phyloP scores from a whole-genome alignment of 2,888 invertebrate species.

The Sphinx pinastri region DNA sequence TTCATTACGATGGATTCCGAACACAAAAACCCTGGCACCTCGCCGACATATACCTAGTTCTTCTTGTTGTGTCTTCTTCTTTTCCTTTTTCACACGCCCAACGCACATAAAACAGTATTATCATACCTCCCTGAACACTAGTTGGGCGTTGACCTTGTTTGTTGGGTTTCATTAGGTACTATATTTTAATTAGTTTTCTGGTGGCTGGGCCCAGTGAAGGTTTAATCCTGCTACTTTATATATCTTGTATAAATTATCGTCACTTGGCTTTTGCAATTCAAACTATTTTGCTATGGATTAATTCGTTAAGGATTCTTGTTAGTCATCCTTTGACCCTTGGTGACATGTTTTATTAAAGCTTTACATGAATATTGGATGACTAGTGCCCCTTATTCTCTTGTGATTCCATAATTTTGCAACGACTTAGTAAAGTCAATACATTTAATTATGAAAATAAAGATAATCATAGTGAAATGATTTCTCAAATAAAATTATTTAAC shows the following conservation, averaged over 20 bases:
- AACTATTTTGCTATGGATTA: background rate
- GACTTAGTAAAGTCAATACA: too few species aligned
- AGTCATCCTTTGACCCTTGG: background rate
- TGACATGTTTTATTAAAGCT: background rate
- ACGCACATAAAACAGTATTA: constrained; percentile 5
- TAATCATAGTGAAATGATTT: too few species aligned
- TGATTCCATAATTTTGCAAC: too few species aligned
- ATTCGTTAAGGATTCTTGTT: background rate
- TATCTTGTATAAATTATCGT: constrained; percentile 1
- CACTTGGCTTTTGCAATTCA: background rate
- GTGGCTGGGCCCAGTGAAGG: background rate
- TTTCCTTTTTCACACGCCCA: too few species aligned
- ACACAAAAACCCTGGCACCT: too few species aligned
- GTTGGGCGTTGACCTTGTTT: background rate
- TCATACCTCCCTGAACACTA: background rate
- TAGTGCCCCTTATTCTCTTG: too few species aligned
- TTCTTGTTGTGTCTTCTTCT: too few species aligned
- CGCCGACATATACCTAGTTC: too few species aligned
- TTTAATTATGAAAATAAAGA: too few species aligned
- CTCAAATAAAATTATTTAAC: too few species aligned
- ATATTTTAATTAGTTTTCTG: constrained; percentile 16
- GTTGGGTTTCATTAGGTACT: background rate
- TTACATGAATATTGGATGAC: background rate
- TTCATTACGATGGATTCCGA: too few species aligned
- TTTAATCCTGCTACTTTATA: constrained; percentile 1